A percentile compares a stretch with the other conserved stretches of the same genome.
These are phyloP conservation scores for Haliaeetus leucogaster DNA, from an alignment of 2,113 vertebrate species.

Conservation along the genomic window DNA sequence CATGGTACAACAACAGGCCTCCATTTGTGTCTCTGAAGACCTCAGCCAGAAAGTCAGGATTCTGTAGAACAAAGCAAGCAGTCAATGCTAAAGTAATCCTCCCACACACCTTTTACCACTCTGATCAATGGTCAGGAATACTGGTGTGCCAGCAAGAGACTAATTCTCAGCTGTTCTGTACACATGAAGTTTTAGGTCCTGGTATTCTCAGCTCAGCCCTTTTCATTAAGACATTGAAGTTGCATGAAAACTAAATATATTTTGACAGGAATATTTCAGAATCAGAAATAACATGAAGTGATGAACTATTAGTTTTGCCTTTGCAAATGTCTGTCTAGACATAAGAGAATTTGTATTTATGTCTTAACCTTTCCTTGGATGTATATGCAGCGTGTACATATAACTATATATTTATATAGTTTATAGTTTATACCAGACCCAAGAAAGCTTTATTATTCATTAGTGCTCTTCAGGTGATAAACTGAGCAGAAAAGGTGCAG, in stretches of 20 bases:
- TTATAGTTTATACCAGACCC: neutral
- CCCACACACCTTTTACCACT: neutral
- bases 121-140: neutral
- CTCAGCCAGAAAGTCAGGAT: neutral
- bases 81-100: neutral
- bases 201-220: neutral
- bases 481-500: slow-evolving; percentile 22
- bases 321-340: neutral
- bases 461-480: neutral
- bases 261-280: neutral
- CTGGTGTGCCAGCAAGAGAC: neutral
- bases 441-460: neutral
- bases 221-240: neutral
- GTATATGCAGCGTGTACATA: neutral
- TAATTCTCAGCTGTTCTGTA: neutral
- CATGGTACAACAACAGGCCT: neutral
- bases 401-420: neutral
- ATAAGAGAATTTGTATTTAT: neutral
- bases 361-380: neutral
- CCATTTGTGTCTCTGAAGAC: neutral
- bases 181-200: neutral
- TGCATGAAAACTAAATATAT: neutral
- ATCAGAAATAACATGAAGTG: neutral
- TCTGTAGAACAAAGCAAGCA: neutral
- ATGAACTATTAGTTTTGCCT: neutral